Percentiles rank a stretch among this genome's conserved stretches.
phyloP scores from a whole-genome alignment of 2,888 invertebrate genomes.

The Eurytoma adleriae region DNA sequence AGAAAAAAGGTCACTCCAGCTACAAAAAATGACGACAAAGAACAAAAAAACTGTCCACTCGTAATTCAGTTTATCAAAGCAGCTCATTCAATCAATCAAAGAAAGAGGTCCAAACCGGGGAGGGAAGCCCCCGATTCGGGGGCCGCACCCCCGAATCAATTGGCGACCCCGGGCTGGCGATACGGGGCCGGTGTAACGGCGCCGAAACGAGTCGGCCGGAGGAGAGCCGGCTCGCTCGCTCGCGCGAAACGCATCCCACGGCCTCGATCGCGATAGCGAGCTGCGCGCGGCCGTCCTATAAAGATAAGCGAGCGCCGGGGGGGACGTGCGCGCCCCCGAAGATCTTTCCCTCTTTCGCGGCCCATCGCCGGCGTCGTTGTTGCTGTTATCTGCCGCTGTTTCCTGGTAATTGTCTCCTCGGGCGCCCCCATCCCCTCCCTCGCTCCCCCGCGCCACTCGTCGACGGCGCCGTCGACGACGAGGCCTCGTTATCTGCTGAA shows the following conservation, averaged over 20 bases:
- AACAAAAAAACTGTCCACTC: too few species aligned
- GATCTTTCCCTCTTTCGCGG: slow-evolving; percentile 56
- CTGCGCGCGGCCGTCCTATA: slow-evolving; percentile 60
- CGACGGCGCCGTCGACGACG: slow-evolving; percentile 37
- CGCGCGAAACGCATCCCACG: background rate
- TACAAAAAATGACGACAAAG: too few species aligned
- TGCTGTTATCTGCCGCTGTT: slow-evolving; percentile 73
- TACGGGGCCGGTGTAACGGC: background rate
- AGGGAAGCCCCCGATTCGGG: background rate
- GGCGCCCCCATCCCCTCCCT: slow-evolving; percentile 60
- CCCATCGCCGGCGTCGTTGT: slow-evolving; percentile 61
- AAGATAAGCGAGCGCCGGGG: slow-evolving; percentile 66
- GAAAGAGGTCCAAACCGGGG: background rate
- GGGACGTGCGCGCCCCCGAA: slow-evolving; percentile 5
- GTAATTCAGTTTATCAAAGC: too few species aligned
- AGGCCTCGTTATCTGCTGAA: slow-evolving; percentile 72
- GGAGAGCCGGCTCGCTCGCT: background rate
- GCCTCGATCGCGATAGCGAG: slow-evolving; percentile 38
- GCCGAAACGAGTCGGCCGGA: slow-evolving; percentile 13
- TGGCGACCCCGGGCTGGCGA: slow-evolving; percentile 20
- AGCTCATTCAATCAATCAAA: background rate
- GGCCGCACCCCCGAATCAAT: slow-evolving; percentile 4
- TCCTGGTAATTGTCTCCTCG: slow-evolving; percentile 75
- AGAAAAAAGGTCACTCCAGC: too few species aligned
- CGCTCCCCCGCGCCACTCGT: slow-evolving; percentile 59